Evolutionary conservation across 2,888 invertebrate species (phyloP).

Genomic region (Leptinotarsa tumamoca): DNA sequence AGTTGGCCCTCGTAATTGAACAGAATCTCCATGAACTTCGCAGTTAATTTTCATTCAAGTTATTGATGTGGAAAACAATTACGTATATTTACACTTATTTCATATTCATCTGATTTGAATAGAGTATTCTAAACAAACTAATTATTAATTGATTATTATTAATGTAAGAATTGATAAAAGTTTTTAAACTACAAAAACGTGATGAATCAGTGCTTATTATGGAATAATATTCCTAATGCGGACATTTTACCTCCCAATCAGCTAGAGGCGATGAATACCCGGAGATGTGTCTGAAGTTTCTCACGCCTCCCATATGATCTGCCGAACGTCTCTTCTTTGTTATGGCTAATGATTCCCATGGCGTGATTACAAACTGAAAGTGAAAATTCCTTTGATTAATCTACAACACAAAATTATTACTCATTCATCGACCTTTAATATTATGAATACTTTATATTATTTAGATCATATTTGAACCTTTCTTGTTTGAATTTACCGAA

Average conservation of each 20-base stretch:
- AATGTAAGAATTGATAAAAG: no score
- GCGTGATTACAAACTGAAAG: slow-evolving; percentile 48
- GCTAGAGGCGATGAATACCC: slow-evolving; percentile 40
- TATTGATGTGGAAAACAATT: not conserved
- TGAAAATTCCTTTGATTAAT: slow-evolving; percentile 29
- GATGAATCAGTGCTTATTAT: not conserved
- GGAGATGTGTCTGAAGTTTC: slow-evolving; percentile 47
- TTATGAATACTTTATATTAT: no score
- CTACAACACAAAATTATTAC: not conserved
- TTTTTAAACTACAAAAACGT: not conserved
- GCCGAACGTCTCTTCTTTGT: slow-evolving; percentile 45
- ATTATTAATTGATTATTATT: not conserved
- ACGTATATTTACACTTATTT: not conserved
- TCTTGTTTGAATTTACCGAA: no score
- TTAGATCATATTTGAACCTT: no score
- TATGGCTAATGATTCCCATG: slow-evolving; percentile 47
- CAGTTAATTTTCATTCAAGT: not conserved
- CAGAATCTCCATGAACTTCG: not conserved
- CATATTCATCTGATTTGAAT: not conserved
- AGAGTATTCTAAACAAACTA: not conserved
- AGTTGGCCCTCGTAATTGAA: not conserved
- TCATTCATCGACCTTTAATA: no score
- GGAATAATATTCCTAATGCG: not conserved
- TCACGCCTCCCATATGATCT: slow-evolving; percentile 37
- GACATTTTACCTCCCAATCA: slow-evolving; percentile 71